Percentiles rank a stretch among this genome's conserved stretches.
Conservation (phyloP, 1,140 invertebrate species). For the Berghia stephanieae region DNA sequence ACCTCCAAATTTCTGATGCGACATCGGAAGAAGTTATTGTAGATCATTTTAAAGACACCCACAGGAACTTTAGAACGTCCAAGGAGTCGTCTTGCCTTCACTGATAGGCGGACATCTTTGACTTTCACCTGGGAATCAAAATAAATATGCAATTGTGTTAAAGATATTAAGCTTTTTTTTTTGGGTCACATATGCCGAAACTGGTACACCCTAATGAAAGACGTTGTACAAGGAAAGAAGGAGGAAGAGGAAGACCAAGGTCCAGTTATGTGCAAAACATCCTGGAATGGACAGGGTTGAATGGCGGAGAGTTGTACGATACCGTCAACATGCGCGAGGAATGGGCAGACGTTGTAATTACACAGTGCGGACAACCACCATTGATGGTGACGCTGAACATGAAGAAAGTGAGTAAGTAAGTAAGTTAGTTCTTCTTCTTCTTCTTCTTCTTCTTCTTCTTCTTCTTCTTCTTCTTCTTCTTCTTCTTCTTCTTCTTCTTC, state of each 20-base stretch:
- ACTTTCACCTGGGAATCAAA: slow-evolving; percentile 37
- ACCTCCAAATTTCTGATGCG: slow-evolving; percentile 37
- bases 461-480: slow-evolving; percentile 12
- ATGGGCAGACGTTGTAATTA: neutral
- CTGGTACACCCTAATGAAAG: too few relatives aligned
- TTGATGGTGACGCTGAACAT: neutral
- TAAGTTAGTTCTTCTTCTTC: neutral
- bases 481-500: slow-evolving; percentile 11
- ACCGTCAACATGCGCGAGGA: neutral
- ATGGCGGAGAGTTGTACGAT: neutral
- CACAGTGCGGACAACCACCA: neutral
- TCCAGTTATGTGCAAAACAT: neutral
- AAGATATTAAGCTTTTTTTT: too few relatives aligned
- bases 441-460: slow-evolving; percentile 18
- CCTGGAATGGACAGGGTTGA: neutral
- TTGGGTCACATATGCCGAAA: too few relatives aligned
- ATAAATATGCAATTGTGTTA: too few relatives aligned
- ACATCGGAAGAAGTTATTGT: slow-evolving; percentile 45
- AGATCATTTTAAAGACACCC: slow-evolving; percentile 38
- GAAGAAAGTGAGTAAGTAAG: neutral
- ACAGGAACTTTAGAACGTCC: slow-evolving; percentile 41
- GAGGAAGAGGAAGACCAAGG: neutral
- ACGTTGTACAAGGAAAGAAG: too few relatives aligned
- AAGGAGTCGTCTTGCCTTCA: slow-evolving; percentile 39
- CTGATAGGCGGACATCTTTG: slow-evolving; percentile 33